These are phyloP conservation scores for Trissolcus brochymenae DNA, from an alignment of 2,888 invertebrate species.

Conservation along the genomic window DNA sequence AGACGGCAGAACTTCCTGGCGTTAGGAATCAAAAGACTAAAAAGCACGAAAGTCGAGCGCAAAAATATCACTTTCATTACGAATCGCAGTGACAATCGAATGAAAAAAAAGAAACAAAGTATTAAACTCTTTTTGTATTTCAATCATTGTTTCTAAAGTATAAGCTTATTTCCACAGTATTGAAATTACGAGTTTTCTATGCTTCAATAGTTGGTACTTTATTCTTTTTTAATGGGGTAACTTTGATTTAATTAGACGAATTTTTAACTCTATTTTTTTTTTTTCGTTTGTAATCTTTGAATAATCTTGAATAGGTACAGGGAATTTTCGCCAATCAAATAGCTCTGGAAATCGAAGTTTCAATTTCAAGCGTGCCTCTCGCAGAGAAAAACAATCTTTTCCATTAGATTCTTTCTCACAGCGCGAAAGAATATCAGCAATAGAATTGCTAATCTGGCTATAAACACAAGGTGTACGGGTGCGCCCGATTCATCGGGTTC, in stretches of 20 bases:
- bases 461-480: constrained; percentile 64
- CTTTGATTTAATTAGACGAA: constrained; percentile 8
- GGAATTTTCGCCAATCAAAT: constrained; percentile 55
- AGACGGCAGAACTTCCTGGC: constrained; percentile 24
- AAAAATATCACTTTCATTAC: constrained; percentile 43
- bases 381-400: constrained; percentile 64
- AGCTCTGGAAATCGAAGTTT: constrained; percentile 62
- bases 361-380: constrained; percentile 60
- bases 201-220: no score
- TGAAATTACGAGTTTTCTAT: no score
- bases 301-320: constrained; percentile 34
- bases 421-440: constrained; percentile 64
- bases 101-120: constrained; percentile 27
- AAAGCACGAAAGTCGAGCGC: constrained; percentile 31
- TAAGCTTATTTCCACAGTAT: neutral
- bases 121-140: constrained; percentile 26
- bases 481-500: constrained; percentile 49
- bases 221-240: no score
- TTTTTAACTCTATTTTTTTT: constrained; percentile 14
- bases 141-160: constrained; percentile 20
- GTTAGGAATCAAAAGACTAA: constrained; percentile 29
- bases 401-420: constrained; percentile 61
- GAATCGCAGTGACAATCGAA: constrained; percentile 35
- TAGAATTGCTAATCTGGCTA: constrained; percentile 72
- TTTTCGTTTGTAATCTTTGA: constrained; percentile 39